Evolutionary conservation across 2,888 invertebrate species (phyloP).

Genomic region (Volucella bombylans): DNA sequence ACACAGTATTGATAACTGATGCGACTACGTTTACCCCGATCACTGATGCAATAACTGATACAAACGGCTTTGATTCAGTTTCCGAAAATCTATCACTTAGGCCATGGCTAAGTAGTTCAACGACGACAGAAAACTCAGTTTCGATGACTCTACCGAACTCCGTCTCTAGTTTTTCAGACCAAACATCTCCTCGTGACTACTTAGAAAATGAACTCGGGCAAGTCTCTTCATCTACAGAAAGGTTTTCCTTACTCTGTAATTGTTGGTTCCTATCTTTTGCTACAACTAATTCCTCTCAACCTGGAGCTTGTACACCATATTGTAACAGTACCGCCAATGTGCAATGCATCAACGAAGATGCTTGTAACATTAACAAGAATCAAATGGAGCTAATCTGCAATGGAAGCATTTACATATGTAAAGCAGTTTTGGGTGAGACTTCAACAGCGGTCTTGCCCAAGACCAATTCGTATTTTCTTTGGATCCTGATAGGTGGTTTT

Average conservation of each 20-base stretch:
- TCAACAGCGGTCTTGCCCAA: background rate
- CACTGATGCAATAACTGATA: too few relatives aligned
- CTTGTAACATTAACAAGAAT: slow-evolving; percentile 5
- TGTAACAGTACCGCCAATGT: slow-evolving; percentile 2
- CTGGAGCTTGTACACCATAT: background rate
- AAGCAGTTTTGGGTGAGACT: background rate
- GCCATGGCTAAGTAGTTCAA: too few relatives aligned
- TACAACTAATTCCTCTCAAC: background rate
- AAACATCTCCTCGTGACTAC: too few relatives aligned
- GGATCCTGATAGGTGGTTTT: background rate
- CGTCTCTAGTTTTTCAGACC: too few relatives aligned
- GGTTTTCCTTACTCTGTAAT: background rate
- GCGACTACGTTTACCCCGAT: too few relatives aligned
- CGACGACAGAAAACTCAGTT: too few relatives aligned
- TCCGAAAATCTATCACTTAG: too few relatives aligned
- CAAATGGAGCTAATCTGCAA: slow-evolving; percentile 31
- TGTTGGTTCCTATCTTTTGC: slow-evolving; percentile 39
- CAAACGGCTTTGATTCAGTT: too few relatives aligned
- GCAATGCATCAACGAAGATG: slow-evolving; percentile 12
- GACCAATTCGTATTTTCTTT: background rate
- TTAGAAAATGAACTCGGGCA: too few relatives aligned
- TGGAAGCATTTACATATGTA: slow-evolving; percentile 36
- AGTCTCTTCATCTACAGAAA: too few relatives aligned
- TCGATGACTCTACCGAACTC: too few relatives aligned
- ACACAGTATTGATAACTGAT: background rate